Evolutionary conservation across 2,888 invertebrate species (phyloP), one percentile per base, ranked within the genome.

Genomic region (Dorcus parallelipipedus): DNA sequence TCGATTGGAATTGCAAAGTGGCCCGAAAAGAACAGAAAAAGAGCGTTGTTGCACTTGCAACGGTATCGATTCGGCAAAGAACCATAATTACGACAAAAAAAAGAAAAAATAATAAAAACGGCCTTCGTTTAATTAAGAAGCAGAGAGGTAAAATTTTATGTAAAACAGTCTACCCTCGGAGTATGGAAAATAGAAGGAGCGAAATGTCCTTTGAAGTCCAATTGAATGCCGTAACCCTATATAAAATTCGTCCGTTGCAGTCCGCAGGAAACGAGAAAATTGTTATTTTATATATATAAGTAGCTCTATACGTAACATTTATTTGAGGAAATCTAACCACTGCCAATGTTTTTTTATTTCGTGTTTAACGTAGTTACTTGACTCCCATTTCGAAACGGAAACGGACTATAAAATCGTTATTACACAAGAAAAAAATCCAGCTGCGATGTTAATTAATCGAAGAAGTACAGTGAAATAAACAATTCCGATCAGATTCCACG

Each of bases 231-330:
- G 45, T 45, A 45, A 33, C 26, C 26, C 26, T 33, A 33, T 33
- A 33, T 33, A 33, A 33, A 33, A 33, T 33, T 33, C 26, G 26
- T 33, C 26, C 6, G 26, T 33, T 42, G 23, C 49, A 17, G 50
- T 38, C 10, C 38, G 40, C 39, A 39, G 14, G 20, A 50, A 50
- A 39, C 40, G 40, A 39, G 50, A 40, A 20, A 50, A 50, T 38
- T 50, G 50, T 50, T 50, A 50, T 50, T 50, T 50, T 39, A 50
- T 49, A 33, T 33, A 50, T 39, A 39, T 10, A 50, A 50, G 40
- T 50, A 45, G 45, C 45, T 23, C 20, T 45, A 10, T 45, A 10
- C 23, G 45, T 45, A 45, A 45, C 45, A 23, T 45, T 45, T 45
- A 45, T 45, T 9, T 23, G 45, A 23, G 45, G 14, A 45, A 45